Conservation (phyloP, 2,113 vertebrate genomes). For the Onychostruthus taczanowskii region DNA sequence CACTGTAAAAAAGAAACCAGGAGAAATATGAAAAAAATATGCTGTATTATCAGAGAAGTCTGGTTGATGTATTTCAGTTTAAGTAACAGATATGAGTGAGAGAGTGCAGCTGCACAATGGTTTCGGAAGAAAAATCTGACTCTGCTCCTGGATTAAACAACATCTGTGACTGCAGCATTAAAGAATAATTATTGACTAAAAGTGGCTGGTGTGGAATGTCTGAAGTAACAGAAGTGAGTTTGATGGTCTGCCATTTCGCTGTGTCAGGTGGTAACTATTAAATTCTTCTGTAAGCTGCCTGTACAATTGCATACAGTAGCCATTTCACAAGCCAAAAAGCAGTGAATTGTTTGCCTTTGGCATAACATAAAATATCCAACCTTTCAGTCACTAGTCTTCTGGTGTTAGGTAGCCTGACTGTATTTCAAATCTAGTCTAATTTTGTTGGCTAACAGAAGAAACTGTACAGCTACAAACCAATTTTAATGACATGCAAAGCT, state of each 20-base stretch:
- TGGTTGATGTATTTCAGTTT: neutral
- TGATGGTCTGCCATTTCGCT: neutral
- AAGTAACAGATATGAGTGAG: neutral
- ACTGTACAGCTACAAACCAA: neutral
- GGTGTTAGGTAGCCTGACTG: neutral
- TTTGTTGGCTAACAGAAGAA: neutral
- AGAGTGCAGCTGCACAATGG: neutral
- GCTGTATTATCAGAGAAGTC: neutral
- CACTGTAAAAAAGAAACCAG: neutral
- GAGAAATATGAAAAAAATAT: neutral
- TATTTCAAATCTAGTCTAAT: neutral
- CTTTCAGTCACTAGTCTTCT: neutral
- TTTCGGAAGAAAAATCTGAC: neutral
- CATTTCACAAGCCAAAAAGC: neutral
- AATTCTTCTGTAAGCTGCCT: neutral
- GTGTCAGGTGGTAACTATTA: neutral
- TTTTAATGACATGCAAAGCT: neutral
- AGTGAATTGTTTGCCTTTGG: neutral
- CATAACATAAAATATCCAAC: neutral
- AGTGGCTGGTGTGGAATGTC: neutral
- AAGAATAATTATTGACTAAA: neutral
- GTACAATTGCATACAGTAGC: neutral
- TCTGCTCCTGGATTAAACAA: neutral
- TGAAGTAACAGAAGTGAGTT: neutral
- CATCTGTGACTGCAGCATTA: neutral